Evolutionary conservation across 2,888 invertebrate genomes (phyloP), one percentile per base, ranked within the genome.

Genomic region (Drosophila neotestacea): DNA sequence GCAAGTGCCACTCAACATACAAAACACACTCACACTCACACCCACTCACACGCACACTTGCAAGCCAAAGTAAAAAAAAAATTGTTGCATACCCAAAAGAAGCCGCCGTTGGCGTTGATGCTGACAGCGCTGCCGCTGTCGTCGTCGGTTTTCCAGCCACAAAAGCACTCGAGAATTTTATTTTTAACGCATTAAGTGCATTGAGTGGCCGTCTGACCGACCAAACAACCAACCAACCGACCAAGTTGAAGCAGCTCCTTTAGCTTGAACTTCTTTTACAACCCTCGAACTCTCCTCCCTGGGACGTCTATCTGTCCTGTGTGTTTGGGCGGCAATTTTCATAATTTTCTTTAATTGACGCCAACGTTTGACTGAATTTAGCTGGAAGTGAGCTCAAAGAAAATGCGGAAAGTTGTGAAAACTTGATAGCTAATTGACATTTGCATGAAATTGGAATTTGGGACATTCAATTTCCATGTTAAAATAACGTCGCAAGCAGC

Each of bases 101-200:
- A 54, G 74, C 69, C 48, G 70, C 56, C 47, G 58, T 44, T 34
- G 50, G 30, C 28, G 50, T 34, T 22, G 55, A 6, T 10, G 2
- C 22, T 10, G 42, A 1, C 2, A 22, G 16, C 11, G 44, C 6
- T 3, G 58, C 16, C n/a, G 55, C 7, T 28, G 71, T 27, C 39
- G 51, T 28, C 13, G 67, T 55, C 44, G 71, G 28, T 59, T 41
- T 39, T 60, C 9, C 56, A 48, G 64, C 61, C 73, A 79, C 83
- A 79, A 83, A 83, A 80, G 81, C 84, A 83, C 80, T 80, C 54
- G 77, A 76, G 58, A 61, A 69, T 80, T 83, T 76, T 66, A 64
- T 76, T 79, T 79, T 79, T 62, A 70, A 73, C 77, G 83, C 77
- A 76, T 73, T 69, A 79, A 83, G 77, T 76, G 80, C 80, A 76